Base-by-base conservation (phyloP, 2,113 vertebrate species). In the Hoplias malabaricus region DNA sequence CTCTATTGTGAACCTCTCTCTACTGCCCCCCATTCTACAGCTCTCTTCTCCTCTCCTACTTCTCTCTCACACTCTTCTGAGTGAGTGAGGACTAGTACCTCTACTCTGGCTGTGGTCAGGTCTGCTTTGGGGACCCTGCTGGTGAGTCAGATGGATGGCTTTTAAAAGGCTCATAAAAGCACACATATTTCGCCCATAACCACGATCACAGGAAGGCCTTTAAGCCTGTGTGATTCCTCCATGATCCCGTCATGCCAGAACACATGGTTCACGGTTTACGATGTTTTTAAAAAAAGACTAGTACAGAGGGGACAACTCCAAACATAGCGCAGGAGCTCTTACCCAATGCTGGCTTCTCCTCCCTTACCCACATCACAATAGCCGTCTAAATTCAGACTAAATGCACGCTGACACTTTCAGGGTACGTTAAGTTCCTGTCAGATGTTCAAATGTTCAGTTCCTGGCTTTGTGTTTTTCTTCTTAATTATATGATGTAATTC, bases 121-220 rank as follows among this genome's bases (percentile, higher is more conserved):
- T 25, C 48, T 72, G 67, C 54, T 75, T 61, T 69, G 8, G 42
- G 33, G 62, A 36, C 19, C 31, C 31, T 62, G 59, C 31, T 62
- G 34, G 19, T 50, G 23, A 63, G 72, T 63, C 27, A 69, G 63
- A 77, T 57, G 23, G 27, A 65, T 65, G 79, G 27, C 34, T 76
- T 69, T 57, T 75, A 63, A 36, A 80, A 46, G 14, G 36, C 74
- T 77, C 13, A 3, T 56, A 67, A 73, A 73, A 40, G 42, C 5
- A 8, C 53, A 42, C 42, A 77, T 61, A 54, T 61, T 48, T 34
- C 21, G 13, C 50, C 29, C 8, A 57, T 78, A 69, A 53, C 53
- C 54, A 53, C 23, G 8, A n/a, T 54, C 21, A 19, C 42, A 63
- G 50, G 50, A 73, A 23, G 48, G n/a, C 4, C 31, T 33, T 21